Conservation (phyloP, 2,888 invertebrate species). For the Drosophila basisetae region DNA sequence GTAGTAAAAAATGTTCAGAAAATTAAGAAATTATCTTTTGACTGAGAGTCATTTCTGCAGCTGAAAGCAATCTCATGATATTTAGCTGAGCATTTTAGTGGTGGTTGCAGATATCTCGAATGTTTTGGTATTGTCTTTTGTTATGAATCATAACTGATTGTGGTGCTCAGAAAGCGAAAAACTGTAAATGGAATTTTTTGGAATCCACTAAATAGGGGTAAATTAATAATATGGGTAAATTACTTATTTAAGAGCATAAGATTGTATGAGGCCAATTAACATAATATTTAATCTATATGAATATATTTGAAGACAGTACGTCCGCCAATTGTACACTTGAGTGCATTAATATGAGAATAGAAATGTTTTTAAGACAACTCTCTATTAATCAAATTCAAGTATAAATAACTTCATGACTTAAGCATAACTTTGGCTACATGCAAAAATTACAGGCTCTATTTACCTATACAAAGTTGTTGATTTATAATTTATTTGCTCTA, state of each 20-base stretch:
- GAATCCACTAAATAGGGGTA: no score
- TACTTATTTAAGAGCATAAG: background rate
- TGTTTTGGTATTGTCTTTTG: background rate
- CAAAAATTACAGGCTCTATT: background rate
- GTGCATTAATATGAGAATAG: background rate
- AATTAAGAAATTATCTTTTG: constrained; percentile 40
- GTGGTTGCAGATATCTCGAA: background rate
- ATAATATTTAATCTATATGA: background rate
- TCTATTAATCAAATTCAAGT: background rate
- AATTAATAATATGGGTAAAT: background rate
- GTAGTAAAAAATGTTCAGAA: constrained; percentile 25
- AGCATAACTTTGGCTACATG: background rate
- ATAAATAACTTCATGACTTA: background rate
- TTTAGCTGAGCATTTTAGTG: background rate
- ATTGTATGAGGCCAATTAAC: background rate
- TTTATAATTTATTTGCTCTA: background rate
- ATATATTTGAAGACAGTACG: background rate
- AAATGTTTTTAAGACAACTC: background rate
- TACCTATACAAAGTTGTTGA: background rate
- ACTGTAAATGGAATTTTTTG: background rate
- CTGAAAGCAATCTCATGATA: background rate
- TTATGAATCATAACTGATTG: background rate
- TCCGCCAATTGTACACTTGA: background rate
- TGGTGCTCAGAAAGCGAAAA: background rate
- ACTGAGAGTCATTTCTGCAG: background rate